These are phyloP conservation scores for Peromyscus polionotus DNA, from an alignment of 2,113 vertebrate genomes.

Conservation along the genomic window DNA sequence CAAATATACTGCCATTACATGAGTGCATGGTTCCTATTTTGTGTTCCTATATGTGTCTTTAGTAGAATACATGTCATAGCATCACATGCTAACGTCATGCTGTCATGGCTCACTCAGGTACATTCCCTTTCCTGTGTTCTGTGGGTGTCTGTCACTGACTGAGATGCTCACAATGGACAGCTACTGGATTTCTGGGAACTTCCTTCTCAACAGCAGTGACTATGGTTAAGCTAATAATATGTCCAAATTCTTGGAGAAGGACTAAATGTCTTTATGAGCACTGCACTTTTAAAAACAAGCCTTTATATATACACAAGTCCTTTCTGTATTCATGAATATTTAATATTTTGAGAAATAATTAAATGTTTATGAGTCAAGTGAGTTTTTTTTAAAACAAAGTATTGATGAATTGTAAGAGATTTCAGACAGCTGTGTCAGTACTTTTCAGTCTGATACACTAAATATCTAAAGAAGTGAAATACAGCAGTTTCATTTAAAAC, in stretches of 20 bases:
- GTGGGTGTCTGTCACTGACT: neutral
- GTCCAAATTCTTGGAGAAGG: neutral
- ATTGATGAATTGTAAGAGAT: neutral
- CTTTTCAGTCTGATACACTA: neutral
- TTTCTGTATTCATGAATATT: slow-evolving; percentile 11
- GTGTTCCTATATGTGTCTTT: neutral
- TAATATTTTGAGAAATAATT: slow-evolving; percentile 59
- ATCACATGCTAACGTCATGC: neutral
- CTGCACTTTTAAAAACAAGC: slow-evolving; percentile 49
- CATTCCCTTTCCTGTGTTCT: neutral
- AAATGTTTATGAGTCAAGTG: slow-evolving; percentile 47
- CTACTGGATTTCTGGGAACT: neutral
- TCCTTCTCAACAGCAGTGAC: neutral
- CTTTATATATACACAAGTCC: neutral
- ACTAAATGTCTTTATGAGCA: neutral
- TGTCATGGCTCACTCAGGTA: neutral
- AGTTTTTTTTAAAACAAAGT: neutral
- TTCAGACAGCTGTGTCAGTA: neutral
- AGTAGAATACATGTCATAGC: neutral
- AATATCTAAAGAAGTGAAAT: neutral
- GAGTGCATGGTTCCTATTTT: neutral
- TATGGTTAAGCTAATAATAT: neutral
- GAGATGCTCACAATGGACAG: neutral
- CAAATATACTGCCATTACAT: neutral
- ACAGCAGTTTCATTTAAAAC: neutral